Percentiles rank a stretch among this genome's conserved stretches.
phyloP scores from a whole-genome alignment of 2,888 invertebrate genomes.

The Biston stratarius region DNA sequence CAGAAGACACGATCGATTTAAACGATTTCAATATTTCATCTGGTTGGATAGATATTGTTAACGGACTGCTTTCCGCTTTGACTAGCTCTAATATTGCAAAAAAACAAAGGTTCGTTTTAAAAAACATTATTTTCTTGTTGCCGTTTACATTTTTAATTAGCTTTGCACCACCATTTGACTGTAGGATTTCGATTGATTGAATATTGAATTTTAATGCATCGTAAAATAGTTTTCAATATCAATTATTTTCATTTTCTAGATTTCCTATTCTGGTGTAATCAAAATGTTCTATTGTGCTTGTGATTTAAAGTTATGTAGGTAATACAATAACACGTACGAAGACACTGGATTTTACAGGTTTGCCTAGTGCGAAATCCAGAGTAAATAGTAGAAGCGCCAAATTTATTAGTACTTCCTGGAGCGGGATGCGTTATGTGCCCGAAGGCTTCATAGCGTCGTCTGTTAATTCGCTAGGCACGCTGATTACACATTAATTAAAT shows the following conservation, averaged over 20 bases:
- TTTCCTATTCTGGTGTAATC: background rate
- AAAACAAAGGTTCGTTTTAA: conserved; percentile 6
- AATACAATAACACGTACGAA: too few relatives aligned
- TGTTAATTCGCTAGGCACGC: too few relatives aligned
- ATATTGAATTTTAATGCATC: conserved; percentile 14
- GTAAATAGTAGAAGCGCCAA: too few relatives aligned
- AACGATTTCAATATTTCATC: conserved; percentile 57
- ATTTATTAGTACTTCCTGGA: too few relatives aligned
- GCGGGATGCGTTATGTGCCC: too few relatives aligned
- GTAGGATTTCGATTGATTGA: conserved; percentile 15
- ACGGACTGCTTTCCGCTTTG: conserved; percentile 30
- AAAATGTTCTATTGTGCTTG: background rate
- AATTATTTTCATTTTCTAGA: conserved; percentile 1
- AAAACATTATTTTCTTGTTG: conserved; percentile 22
- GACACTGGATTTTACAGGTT: too few relatives aligned
- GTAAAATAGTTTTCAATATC: conserved; percentile 4
- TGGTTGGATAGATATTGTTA: conserved; percentile 52
- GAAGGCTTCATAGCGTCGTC: too few relatives aligned
- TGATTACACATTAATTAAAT: too few relatives aligned
- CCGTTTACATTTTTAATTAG: conserved; percentile 28
- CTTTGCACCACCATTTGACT: conserved; percentile 1
- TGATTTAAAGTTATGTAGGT: too few relatives aligned
- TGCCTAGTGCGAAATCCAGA: too few relatives aligned
- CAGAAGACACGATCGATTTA: conserved; percentile 53
- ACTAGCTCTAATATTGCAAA: conserved; percentile 14